These are phyloP conservation scores for Salpingus planirostris DNA, from an alignment of 2,888 invertebrate species.

Conservation along the genomic window DNA sequence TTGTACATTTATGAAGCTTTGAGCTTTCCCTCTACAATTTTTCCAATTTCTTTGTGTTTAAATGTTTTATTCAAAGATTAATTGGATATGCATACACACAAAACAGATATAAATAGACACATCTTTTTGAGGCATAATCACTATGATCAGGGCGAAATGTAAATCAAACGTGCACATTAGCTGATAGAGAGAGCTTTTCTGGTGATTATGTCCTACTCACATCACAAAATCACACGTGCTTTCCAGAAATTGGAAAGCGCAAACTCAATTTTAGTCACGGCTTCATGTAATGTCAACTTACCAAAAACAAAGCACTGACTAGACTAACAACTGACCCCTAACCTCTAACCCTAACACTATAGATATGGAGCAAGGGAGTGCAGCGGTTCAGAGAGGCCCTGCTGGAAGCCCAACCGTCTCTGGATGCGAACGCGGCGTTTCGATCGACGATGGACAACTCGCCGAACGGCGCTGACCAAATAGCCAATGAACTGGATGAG, in stretches of 20 bases:
- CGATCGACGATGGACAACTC: conserved; percentile 34
- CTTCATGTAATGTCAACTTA: conserved; percentile 22
- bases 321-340: conserved; percentile 48
- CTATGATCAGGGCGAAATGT: background rate
- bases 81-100: too few relatives aligned
- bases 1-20: too few relatives aligned
- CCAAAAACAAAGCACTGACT: conserved; percentile 37
- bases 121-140: too few relatives aligned
- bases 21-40: too few relatives aligned
- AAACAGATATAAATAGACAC: too few relatives aligned
- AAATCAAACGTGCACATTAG: conserved; percentile 5
- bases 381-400: conserved; percentile 76
- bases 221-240: conserved; percentile 11
- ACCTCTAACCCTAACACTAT: conserved; percentile 46
- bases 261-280: conserved; percentile 11
- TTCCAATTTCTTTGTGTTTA: too few relatives aligned
- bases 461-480: conserved; percentile 57
- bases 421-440: conserved; percentile 50
- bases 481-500: conserved; percentile 69
- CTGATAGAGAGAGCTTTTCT: conserved; percentile 8
- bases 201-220: conserved; percentile 19
- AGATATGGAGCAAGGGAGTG: conserved; percentile 82
- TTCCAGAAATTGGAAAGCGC: background rate
- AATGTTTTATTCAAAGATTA: too few relatives aligned
- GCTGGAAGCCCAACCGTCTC: conserved; percentile 72